Percentiles rank a stretch among this genome's conserved stretches.
Evolutionary conservation across 2,797 vertebrate species (phyloP).

Genomic region (Todus mexicanus): DNA sequence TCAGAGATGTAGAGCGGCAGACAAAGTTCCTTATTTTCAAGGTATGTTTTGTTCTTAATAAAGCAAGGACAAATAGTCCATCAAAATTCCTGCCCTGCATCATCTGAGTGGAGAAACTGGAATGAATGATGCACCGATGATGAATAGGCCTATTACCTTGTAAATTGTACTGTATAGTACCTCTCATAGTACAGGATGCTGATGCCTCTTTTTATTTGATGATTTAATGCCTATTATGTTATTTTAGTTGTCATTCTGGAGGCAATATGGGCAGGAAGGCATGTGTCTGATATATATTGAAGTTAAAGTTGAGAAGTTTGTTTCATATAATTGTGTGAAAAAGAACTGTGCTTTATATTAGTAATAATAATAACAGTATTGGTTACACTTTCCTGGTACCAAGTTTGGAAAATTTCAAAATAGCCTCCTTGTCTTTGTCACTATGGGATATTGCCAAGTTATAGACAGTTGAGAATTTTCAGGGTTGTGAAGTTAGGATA

Average conservation of each 20-base stretch:
- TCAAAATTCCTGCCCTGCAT: constrained; percentile 32
- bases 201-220: constrained; percentile 19
- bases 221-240: not conserved
- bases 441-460: not conserved
- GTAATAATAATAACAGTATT: not conserved
- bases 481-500: not conserved
- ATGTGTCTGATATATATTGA: not conserved
- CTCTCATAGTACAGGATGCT: constrained; percentile 2
- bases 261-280: not conserved
- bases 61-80: constrained; percentile 25
- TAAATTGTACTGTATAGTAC: constrained; percentile 24
- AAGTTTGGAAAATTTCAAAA: not conserved
- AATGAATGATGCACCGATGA: constrained; percentile 21
- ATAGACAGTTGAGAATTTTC: not conserved
- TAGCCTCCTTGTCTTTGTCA: not conserved
- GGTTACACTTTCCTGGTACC: not conserved
- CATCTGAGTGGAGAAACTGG: constrained; percentile 4
- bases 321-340: not conserved
- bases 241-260: constrained; percentile 13
- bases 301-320: not conserved
- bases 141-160: constrained; percentile 55
- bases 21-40: constrained; percentile 27
- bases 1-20: not conserved
- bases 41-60: constrained; percentile 27
- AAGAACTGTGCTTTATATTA: not conserved